A percentile compares a stretch with the other conserved stretches of the same genome.
Conservation (phyloP, 2,888 invertebrate genomes). For the Lithophane leautieri region DNA sequence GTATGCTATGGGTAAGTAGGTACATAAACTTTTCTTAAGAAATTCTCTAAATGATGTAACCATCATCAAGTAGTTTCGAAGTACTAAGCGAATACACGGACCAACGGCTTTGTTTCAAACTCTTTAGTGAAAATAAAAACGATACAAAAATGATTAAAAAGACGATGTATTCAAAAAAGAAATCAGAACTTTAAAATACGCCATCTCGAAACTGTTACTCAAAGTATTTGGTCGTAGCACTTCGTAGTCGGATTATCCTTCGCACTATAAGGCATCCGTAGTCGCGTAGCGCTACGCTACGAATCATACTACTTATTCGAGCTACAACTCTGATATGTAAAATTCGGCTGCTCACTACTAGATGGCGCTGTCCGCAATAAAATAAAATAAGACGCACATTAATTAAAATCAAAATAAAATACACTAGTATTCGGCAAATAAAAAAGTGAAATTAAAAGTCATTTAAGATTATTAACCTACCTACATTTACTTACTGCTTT, state of each 20-base stretch:
- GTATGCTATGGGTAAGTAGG: too few species aligned
- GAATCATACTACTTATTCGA: not conserved
- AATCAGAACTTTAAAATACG: slow-evolving; percentile 13
- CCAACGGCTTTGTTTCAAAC: too few species aligned
- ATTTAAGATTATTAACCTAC: not conserved
- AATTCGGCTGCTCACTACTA: slow-evolving; percentile 11
- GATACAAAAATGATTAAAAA: not conserved
- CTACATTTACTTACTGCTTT: too few species aligned
- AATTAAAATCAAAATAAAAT: too few species aligned
- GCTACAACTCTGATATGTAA: not conserved
- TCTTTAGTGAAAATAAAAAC: not conserved
- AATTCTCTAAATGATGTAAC: not conserved
- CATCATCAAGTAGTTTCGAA: not conserved
- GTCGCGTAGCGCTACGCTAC: slow-evolving; percentile 5
- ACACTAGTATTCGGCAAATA: not conserved
- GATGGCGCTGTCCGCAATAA: slow-evolving; percentile 39
- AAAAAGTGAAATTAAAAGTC: not conserved
- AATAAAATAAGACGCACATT: not conserved
- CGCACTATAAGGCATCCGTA: not conserved
- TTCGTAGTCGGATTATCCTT: not conserved
- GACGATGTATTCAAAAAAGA: not conserved
- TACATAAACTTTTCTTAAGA: not conserved
- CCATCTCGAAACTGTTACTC: slow-evolving; percentile 23
- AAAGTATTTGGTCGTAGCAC: slow-evolving; percentile 29
- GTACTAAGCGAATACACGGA: not conserved